Percentiles rank a stretch among this genome's conserved stretches.
Evolutionary conservation across 2,888 invertebrate genomes (phyloP).

Genomic region (Cantharis flavilabris): DNA sequence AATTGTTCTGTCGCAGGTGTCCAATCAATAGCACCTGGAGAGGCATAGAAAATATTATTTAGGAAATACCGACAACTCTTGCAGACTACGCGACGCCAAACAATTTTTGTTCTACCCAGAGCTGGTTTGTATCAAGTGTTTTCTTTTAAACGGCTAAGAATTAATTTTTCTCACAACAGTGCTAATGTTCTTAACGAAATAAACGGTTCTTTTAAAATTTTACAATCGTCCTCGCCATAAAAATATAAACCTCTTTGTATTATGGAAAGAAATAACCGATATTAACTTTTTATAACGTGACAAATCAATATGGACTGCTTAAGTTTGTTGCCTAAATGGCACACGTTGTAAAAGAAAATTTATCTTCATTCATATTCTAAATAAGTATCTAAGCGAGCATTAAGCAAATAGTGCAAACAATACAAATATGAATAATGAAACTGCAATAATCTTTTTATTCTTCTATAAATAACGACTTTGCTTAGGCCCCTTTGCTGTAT

Average conservation of each 20-base stretch:
- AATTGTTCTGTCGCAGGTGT: conserved; percentile 56
- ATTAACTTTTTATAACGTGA: conserved; percentile 27
- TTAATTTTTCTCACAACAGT: background rate
- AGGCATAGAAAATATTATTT: conserved; percentile 44
- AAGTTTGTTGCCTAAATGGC: background rate
- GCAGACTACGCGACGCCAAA: conserved; percentile 49
- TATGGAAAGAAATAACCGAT: background rate
- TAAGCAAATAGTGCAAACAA: conserved; percentile 25
- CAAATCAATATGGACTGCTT: conserved; percentile 26
- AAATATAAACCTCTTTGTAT: background rate
- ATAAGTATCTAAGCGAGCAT: background rate
- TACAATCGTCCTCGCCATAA: background rate
- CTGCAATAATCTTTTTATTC: conserved; percentile 43
- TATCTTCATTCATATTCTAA: background rate
- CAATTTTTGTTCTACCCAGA: background rate
- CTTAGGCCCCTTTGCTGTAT: conserved; percentile 20
- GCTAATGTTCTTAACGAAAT: background rate
- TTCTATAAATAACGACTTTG: conserved; percentile 23
- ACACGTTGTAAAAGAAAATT: background rate
- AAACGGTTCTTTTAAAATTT: background rate
- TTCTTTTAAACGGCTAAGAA: background rate
- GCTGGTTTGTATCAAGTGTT: background rate
- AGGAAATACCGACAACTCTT: conserved; percentile 44
- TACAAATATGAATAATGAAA: conserved; percentile 44
- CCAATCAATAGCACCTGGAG: conserved; percentile 57